Conservation (phyloP, 2,113 vertebrate genomes). For the Lycocorax pyrrhopterus region DNA sequence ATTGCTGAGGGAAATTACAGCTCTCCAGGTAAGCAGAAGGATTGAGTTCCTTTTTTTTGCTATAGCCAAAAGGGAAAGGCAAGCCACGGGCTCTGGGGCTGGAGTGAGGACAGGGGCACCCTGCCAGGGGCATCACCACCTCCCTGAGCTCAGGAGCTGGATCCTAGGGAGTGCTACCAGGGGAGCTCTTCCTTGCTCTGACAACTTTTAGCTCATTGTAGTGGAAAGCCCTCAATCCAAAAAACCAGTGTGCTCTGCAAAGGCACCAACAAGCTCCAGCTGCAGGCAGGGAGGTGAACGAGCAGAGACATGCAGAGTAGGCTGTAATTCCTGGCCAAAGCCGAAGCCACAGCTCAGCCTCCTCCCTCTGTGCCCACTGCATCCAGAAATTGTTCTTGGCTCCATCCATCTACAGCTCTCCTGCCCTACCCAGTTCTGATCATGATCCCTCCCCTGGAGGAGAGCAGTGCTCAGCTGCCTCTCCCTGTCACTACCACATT, state of each 20-base stretch:
- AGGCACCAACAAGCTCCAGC: not conserved
- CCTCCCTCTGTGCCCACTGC: not conserved
- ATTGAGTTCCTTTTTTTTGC: not conserved
- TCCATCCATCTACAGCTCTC: not conserved
- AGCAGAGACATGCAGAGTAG: not conserved
- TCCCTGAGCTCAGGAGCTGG: not conserved
- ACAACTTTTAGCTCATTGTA: not conserved
- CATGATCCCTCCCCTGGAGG: fast-evolving
- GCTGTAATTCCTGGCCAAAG: not conserved
- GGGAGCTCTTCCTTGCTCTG: not conserved
- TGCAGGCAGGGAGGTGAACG: not conserved
- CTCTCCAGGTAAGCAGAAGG: not conserved
- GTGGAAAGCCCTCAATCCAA: not conserved
- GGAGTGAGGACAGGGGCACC: fast-evolving
- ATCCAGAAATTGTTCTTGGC: not conserved
- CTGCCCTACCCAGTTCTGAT: not conserved
- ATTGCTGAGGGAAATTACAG: not conserved
- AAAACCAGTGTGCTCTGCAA: not conserved
- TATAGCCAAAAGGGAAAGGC: not conserved
- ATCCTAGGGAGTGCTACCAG: not conserved
- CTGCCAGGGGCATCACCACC: not conserved
- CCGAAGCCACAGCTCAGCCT: not conserved
- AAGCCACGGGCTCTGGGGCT: not conserved
- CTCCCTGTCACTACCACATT: not conserved
- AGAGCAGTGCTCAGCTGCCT: not conserved